Evolutionary conservation across 2,888 invertebrate species (phyloP).

Genomic region (Drosophila anceps): DNA sequence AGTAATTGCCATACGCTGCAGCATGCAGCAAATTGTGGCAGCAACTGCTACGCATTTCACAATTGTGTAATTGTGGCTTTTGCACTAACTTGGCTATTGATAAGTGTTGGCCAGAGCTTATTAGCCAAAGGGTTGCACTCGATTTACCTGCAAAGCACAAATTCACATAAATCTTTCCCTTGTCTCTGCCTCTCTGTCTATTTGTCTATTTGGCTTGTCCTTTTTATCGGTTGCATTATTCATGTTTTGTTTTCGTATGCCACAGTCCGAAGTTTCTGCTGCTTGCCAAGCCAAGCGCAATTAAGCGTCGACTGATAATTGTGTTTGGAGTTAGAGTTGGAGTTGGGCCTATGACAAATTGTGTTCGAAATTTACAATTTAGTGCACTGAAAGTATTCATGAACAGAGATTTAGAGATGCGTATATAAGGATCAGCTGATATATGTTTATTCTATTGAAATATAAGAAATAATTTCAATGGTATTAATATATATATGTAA

Average conservation of each 20-base stretch:
- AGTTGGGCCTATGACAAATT: slow-evolving; percentile 17
- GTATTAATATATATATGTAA: no score
- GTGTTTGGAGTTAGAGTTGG: background rate
- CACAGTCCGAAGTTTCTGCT: background rate
- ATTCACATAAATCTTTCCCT: slow-evolving; percentile 24
- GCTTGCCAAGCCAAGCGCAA: slow-evolving; percentile 8
- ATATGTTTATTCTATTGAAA: no score
- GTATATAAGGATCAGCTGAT: background rate
- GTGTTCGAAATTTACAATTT: slow-evolving; percentile 6
- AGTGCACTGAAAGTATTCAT: background rate
- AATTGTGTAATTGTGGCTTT: slow-evolving; percentile 73
- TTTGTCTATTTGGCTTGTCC: slow-evolving; percentile 11
- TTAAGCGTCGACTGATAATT: slow-evolving; percentile 16
- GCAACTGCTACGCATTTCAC: slow-evolving; percentile 68
- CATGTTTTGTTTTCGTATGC: slow-evolving; percentile 6
- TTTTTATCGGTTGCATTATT: slow-evolving; percentile 37
- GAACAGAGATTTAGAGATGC: background rate
- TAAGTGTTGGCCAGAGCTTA: slow-evolving; percentile 21
- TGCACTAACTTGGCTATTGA: slow-evolving; percentile 41
- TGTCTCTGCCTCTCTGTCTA: background rate
- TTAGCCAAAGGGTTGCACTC: slow-evolving; percentile 5
- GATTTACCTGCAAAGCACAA: slow-evolving; percentile 5
- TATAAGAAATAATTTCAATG: no score
- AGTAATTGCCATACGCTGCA: slow-evolving; percentile 73
- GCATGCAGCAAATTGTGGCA: slow-evolving; percentile 71